Percentiles rank a stretch among this genome's conserved stretches.
Conservation (phyloP, 1,140 invertebrate genomes). For the Maniola jurtina region DNA sequence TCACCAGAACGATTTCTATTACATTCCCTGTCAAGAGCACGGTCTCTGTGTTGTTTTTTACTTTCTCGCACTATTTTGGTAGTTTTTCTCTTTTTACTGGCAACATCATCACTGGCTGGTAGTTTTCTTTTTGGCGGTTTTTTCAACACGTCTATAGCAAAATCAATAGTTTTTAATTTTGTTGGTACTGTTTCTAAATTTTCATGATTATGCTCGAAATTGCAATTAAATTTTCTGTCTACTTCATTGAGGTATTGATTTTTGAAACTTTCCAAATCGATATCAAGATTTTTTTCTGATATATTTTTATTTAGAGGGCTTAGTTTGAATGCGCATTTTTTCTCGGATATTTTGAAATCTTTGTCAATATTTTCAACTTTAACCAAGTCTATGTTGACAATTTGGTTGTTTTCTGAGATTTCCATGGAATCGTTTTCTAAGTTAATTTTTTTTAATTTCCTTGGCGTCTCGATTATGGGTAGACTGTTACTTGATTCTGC, state of each 20-base stretch:
- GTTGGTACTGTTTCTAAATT: slow-evolving; percentile 6
- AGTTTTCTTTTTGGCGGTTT: slow-evolving; percentile 30
- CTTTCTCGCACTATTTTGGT: slow-evolving; percentile 17
- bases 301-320: slow-evolving; percentile 46
- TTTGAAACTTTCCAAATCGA: slow-evolving; percentile 61
- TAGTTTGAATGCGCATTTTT: slow-evolving; percentile 49
- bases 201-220: slow-evolving; percentile 26
- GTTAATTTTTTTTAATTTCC: slow-evolving; percentile 41
- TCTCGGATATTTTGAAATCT: slow-evolving; percentile 29
- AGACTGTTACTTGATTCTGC: slow-evolving; percentile 9
- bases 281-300: slow-evolving; percentile 36
- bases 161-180: slow-evolving; percentile 31
- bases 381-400: slow-evolving; percentile 45
- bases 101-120: slow-evolving; percentile 5
- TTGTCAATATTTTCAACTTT: slow-evolving; percentile 33
- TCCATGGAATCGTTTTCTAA: slow-evolving; percentile 54
- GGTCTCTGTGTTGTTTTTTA: neutral
- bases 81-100: slow-evolving; percentile 24
- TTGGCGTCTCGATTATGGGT: slow-evolving; percentile 41
- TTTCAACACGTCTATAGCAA: slow-evolving; percentile 25
- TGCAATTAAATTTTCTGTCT: slow-evolving; percentile 33
- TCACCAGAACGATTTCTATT: neutral
- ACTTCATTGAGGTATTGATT: slow-evolving; percentile 58
- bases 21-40: neutral
- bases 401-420: slow-evolving; percentile 50